Percentiles rank a stretch among this genome's conserved stretches.
These are phyloP conservation scores for Drosophila subsilvestris DNA, from an alignment of 2,888 invertebrate species.

Conservation along the genomic window DNA sequence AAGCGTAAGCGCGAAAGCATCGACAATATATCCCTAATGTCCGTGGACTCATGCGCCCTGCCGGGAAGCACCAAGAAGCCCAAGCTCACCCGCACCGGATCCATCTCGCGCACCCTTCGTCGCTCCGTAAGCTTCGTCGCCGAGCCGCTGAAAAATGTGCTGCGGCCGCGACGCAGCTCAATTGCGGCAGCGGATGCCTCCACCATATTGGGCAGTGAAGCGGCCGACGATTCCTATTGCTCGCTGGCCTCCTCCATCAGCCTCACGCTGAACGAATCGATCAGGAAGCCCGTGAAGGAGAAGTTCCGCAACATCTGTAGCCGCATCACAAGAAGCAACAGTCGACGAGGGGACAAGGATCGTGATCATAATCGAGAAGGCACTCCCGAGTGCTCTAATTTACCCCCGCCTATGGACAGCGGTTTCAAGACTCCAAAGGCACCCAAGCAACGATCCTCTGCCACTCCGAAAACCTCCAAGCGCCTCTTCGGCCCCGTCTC, in stretches of 20 bases:
- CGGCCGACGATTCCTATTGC: slow-evolving; percentile 81
- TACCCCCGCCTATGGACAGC: slow-evolving; percentile 50
- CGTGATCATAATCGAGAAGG: slow-evolving; percentile 27
- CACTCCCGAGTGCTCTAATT: slow-evolving; percentile 42
- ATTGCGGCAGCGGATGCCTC: slow-evolving; percentile 68
- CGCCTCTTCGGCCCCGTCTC: slow-evolving; percentile 64
- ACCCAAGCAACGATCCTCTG: slow-evolving; percentile 68
- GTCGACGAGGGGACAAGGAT: slow-evolving; percentile 49
- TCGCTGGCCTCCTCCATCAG: slow-evolving; percentile 82
- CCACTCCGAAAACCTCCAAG: slow-evolving; percentile 61
- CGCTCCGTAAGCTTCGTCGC: slow-evolving; percentile 84
- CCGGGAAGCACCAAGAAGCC: slow-evolving; percentile 83
- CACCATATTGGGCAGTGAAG: slow-evolving; percentile 52
- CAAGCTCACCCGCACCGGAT: slow-evolving; percentile 83
- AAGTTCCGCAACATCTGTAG: slow-evolving; percentile 81
- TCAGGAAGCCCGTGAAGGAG: slow-evolving; percentile 82
- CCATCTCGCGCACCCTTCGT: slow-evolving; percentile 82
- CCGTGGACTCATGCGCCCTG: slow-evolving; percentile 82
- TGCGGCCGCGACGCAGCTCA: slow-evolving; percentile 76
- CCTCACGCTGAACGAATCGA: slow-evolving; percentile 82
- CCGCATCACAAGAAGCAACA: slow-evolving; percentile 80
- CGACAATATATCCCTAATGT: slow-evolving; percentile 82
- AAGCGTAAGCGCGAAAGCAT: slow-evolving; percentile 83
- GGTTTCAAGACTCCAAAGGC: slow-evolving; percentile 84
- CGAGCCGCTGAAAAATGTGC: slow-evolving; percentile 79